Percentiles rank a stretch among this genome's conserved stretches.
Conservation (phyloP, 2,797 vertebrate species). For the Hippopotamyrus pictus region DNA sequence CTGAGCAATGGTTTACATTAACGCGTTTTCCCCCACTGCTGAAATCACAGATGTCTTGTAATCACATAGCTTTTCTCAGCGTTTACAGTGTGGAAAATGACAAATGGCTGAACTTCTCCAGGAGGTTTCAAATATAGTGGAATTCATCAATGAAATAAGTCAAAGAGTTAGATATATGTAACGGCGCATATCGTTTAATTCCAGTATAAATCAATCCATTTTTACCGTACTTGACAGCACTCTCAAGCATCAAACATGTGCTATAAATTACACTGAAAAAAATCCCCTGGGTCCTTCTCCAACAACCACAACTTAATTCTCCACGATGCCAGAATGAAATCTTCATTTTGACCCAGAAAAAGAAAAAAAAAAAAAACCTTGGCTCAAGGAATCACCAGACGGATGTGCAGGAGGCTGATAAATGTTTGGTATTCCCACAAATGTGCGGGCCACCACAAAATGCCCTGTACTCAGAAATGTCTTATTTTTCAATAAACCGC, state of each 20-base stretch:
- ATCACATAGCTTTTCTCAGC: neutral
- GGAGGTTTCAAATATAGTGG: neutral
- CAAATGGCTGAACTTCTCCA: neutral
- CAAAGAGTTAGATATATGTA: neutral
- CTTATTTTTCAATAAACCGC: neutral
- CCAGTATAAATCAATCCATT: constrained; percentile 6
- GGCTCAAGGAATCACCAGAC: neutral
- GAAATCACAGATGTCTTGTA: neutral
- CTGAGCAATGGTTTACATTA: neutral
- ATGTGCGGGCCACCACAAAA: neutral
- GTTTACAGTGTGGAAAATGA: neutral
- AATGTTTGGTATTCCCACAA: neutral
- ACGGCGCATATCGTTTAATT: neutral
- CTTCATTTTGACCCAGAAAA: neutral
- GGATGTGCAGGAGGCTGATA: neutral
- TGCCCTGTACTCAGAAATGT: neutral
- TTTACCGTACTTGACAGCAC: constrained; percentile 1
- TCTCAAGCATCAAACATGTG: neutral
- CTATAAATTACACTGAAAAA: neutral
- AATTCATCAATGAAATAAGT: neutral
- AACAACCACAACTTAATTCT: neutral
- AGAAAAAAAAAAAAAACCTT: neutral
- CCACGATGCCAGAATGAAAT: neutral
- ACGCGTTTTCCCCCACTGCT: neutral
- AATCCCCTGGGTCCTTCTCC: neutral